Base-by-base conservation (phyloP, 2,797 vertebrate genomes). In the Lycodopsis pacificus region DNA sequence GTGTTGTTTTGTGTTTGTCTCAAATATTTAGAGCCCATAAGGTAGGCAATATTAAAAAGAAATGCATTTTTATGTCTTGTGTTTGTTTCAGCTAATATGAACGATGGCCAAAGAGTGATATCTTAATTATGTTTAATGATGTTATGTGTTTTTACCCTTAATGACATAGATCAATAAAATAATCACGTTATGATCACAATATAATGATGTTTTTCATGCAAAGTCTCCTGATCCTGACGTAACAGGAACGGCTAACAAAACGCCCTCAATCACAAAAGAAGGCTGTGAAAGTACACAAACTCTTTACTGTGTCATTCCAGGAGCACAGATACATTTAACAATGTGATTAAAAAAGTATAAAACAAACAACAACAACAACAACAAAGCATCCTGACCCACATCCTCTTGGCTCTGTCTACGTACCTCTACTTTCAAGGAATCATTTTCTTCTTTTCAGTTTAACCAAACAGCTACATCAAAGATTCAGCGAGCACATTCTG, bases 341-440 rank as follows among this genome's bases (percentile, higher is more conserved):
- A 9, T 15, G n/a, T 42, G 38, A 63, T 64, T 64, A 30, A 17
- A 58, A 73, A 12, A 44, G 25, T 56, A 62, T 15, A 38, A 66
- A 27, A 66, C 22, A 57, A 70, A 48, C 22, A 13, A 10, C 1
- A 7, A 15, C 15, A 30, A 32, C 27, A 27, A 27, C 27, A 27
- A 27, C 27, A 46, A 34, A 70, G 3, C 9, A 34, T 25, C 49
- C 40, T 32, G 34, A 22, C n/a, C 14, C 10, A 42, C 30, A 17
- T 42, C 32, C 20, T 44, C 20, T 20, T 48, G 38, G 11, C 11
- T 27, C 12, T 36, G 2, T 51, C 20, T 11, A n/a, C 9, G 46
- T 32, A 40, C 2, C 54, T 46, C 38, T 13, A 48, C 42, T 48
- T 48, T 65, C 19, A 51, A 34, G 4, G 20, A 68, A 17, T 44